These are phyloP conservation scores for Rattus norvegicus DNA, from an alignment of 2,113 vertebrate genomes.

Conservation along the genomic window DNA sequence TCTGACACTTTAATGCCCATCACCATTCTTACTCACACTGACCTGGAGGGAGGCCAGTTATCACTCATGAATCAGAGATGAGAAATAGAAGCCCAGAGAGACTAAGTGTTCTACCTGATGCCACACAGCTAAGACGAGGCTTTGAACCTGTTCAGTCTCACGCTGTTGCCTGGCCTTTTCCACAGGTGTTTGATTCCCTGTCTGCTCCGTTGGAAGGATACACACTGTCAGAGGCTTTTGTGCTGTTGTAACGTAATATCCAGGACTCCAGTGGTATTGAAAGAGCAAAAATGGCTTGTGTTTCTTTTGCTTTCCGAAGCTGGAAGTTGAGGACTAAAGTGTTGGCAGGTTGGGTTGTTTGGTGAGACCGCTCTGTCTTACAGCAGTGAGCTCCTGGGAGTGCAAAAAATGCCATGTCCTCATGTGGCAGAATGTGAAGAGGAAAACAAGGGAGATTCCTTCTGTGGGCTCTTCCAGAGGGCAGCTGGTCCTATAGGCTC, in stretches of 20 bases:
- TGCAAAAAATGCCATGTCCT: background rate
- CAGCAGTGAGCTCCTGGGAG: background rate
- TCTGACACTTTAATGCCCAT: background rate
- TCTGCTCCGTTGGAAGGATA: background rate
- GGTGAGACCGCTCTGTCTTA: background rate
- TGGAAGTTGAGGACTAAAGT: background rate
- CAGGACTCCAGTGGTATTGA: background rate
- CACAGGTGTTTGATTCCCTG: background rate
- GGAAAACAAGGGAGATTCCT: background rate
- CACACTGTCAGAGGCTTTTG: background rate
- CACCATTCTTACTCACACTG: background rate
- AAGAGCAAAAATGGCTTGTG: background rate
- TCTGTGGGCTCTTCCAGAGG: background rate
- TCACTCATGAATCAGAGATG: background rate
- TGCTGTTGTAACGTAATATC: background rate
- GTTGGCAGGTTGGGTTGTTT: background rate
- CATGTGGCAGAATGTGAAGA: background rate
- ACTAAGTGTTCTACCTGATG: background rate
- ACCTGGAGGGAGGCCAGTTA: background rate
- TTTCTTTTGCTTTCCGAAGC: background rate
- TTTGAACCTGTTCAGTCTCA: background rate
- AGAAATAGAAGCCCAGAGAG: conserved; percentile 10
- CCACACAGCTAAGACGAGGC: conserved; percentile 13
- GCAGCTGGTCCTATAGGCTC: background rate
- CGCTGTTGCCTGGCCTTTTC: background rate